Percentiles rank a stretch among this genome's conserved stretches.
Conservation (phyloP, 2,888 invertebrate species). For the Clepsis dumicolana region DNA sequence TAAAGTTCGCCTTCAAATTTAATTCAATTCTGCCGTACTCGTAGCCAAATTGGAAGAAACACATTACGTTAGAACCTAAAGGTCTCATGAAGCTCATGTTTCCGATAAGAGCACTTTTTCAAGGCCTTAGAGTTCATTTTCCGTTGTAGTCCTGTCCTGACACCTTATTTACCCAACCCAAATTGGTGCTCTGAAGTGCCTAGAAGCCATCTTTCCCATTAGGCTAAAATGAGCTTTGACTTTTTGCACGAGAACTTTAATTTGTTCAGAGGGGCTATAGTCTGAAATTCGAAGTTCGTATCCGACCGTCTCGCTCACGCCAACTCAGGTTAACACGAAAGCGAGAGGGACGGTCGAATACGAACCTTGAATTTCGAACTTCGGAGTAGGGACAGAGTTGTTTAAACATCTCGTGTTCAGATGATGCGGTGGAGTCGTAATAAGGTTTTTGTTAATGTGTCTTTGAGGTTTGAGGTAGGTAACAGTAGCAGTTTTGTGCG, state of each 20-base stretch:
- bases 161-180: constrained; percentile 18
- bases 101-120: not conserved
- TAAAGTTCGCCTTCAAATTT: constrained; percentile 9
- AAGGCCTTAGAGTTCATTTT: constrained; percentile 3
- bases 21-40: constrained; percentile 10
- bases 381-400: too few species aligned
- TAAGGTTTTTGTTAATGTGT: constrained; percentile 13
- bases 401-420: constrained; percentile 25
- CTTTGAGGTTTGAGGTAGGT: not conserved
- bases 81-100: not conserved
- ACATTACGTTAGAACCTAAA: not conserved
- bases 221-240: constrained; percentile 35
- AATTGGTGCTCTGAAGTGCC: constrained; percentile 28
- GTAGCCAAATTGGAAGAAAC: constrained; percentile 10
- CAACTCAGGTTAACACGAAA: too few species aligned
- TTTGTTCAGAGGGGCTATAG: too few species aligned
- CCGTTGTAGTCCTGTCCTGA: not conserved
- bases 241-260: constrained; percentile 25
- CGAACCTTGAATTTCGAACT: too few species aligned
- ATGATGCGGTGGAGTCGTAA: constrained; percentile 3
- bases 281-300: too few species aligned
- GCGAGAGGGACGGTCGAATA: too few species aligned
- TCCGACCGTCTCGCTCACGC: too few species aligned
- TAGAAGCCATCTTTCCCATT: constrained; percentile 31
- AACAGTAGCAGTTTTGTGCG: not conserved